Base-by-base conservation (phyloP, 2,888 invertebrate species). In the Stegana nigrithorax region DNA sequence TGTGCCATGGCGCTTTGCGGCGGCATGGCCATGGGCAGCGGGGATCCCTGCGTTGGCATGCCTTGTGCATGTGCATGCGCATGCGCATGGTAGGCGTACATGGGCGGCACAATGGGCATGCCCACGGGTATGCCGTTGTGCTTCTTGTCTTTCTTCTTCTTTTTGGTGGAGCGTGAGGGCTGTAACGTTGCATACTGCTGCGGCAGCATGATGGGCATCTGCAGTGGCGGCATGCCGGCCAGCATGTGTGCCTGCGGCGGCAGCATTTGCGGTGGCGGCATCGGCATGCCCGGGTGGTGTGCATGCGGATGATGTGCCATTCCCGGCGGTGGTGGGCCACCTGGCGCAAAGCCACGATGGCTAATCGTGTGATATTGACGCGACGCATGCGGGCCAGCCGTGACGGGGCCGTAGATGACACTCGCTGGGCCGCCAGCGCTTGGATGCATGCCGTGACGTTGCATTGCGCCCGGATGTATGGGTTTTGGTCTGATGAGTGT, bases 171-270 rank as follows among this genome's bases (percentile, higher is more conserved):
- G 66, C 90, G 89, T 2, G 90, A 87, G 4, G 90, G 88, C 73
- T 90, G 90, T 62, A 91, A 86, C 0, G 90, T 90, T 4, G 90
- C 90, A 74, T 89, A 90, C 71, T 90, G 90, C 68, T 90, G 89
- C 1, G 87, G 86, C 73, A 89, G 73, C 73, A 87, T 86, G 26
- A 89, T 85, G 60, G 87, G 85, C 63, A 85, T 74, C 63, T 83
- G 85, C 69, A 83, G 76, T 53, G 87, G 81, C 59, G 87, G 84
- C 45, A 87, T 84, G 25, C 80, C 75, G 1, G 32, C 78, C 70
- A 80, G 59, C n/a, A n/a, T n/a, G 42, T 80, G 75, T 44, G 75
- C 80, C 66, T 75, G 80, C 66, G 86, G 83, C 12, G 70, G 71
- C 71, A 78, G 70, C 66, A 83, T 67, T 62, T 79, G 82, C 64